phyloP scores from a whole-genome alignment of 35 echinoderm and acorn worm genomes.

The Ophioderma brevispina region DNA sequence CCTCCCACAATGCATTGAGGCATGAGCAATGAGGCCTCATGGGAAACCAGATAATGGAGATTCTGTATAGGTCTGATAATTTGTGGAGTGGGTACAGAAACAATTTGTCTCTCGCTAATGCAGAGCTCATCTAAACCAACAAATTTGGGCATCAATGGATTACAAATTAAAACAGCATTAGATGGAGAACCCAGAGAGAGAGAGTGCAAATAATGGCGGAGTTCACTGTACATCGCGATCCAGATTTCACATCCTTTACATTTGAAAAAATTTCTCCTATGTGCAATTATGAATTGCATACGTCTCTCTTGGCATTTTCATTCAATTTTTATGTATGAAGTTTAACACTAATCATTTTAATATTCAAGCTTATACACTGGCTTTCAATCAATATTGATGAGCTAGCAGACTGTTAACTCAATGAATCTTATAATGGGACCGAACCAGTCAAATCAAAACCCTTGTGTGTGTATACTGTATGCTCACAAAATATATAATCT shows the following conservation, averaged over 20 bases:
- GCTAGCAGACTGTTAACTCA: not conserved
- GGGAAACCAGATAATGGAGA: not conserved
- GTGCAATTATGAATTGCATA: not conserved
- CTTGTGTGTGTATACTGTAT: not conserved
- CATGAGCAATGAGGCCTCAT: not conserved
- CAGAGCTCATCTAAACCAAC: not conserved
- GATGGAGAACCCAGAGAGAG: not conserved
- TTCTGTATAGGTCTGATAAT: not conserved
- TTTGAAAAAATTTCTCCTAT: not conserved
- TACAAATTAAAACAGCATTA: not conserved
- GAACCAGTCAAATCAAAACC: not conserved
- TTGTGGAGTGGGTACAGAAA: not conserved
- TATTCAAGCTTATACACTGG: not conserved
- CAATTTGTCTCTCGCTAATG: not conserved
- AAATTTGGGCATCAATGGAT: not conserved
- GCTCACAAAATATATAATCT: not conserved
- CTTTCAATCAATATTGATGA: slow-evolving; percentile 11
- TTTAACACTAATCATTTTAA: not conserved
- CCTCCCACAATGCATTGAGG: not conserved
- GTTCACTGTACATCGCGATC: not conserved
- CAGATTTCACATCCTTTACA: not conserved
- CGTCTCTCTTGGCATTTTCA: not conserved
- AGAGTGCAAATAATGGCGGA: not conserved
- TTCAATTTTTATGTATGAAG: not conserved
- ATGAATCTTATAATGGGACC: not conserved